Base-by-base conservation (phyloP, 2,797 vertebrate genomes). In the Falco columbarius region DNA sequence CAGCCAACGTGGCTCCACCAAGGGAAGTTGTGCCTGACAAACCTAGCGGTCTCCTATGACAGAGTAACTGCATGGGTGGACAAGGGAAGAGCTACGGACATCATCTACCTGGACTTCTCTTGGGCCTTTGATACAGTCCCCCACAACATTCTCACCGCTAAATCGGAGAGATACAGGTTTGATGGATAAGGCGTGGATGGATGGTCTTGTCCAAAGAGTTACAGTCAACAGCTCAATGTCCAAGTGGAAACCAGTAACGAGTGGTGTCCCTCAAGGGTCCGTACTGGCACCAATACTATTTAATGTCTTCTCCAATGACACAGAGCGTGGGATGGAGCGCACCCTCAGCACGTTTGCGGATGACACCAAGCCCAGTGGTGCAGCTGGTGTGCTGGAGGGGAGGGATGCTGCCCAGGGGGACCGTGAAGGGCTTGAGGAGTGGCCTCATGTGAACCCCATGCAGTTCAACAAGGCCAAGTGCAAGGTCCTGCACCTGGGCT, bases 381-480 rank as follows among this genome's bases (percentile, higher is more conserved):
- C 17, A 8, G 38, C 1, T 58, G 66, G 74, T 0, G 40, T 0
- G 1, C 29, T 42, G 24, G 49, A 59, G 44, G 32, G n/a, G 86
- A 51, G 21, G 30, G 51, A 86, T 40, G 32, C 12, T 66, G 63
- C 8, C 2, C 12, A 13, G 51, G 77, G 19, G 16, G 49, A 83
- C 26, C 49, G 1, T 26, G 29, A 59, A 15, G 55, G 26, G 16
- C 42, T 1, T 59, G 49, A 84, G 30, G 26, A 36, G 12, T 2
- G 11, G 8, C 62, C 47, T 1, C 0, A 15, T 40, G 70, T 26
- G 77, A 34, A 47, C 1, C 29, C 21, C 22, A 15, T 8, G 17
- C 21, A 89, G 21, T 61, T 34, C 29, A 54, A 14, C 24, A 34
- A 46, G 59, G 22, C 22, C 1, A 1, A 32, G 59, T 51, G 52